phyloP scores from a whole-genome alignment of 2,888 invertebrate species.

The Spicauda simplicius region DNA sequence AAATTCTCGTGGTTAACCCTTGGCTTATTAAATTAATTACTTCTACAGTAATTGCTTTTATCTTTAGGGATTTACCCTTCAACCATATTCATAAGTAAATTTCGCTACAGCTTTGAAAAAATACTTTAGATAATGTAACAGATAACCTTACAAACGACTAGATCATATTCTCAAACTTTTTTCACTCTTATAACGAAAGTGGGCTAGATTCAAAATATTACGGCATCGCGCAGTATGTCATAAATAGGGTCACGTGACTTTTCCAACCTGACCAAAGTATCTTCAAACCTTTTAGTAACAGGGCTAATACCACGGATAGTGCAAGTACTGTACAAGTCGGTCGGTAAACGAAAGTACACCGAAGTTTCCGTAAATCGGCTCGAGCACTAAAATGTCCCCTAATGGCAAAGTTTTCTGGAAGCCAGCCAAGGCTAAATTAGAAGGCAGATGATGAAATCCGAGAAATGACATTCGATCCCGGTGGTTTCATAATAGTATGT shows the following conservation, averaged over 20 bases:
- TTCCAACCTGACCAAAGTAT: background rate
- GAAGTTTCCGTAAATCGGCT: slow-evolving; percentile 12
- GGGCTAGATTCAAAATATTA: background rate
- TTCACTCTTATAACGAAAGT: background rate
- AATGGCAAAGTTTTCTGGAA: slow-evolving; percentile 44
- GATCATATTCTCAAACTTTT: too few species aligned
- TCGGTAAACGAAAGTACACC: slow-evolving; percentile 7
- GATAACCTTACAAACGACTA: too few species aligned
- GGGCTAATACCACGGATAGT: slow-evolving; percentile 9
- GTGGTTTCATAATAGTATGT: slow-evolving; percentile 13
- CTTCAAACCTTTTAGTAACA: slow-evolving; percentile 20
- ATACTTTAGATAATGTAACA: too few species aligned
- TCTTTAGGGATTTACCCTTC: too few species aligned
- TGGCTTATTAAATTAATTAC: too few species aligned
- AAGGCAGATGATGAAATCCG: slow-evolving; percentile 41
- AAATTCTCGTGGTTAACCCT: too few species aligned
- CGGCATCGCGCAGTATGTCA: background rate
- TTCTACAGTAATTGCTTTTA: too few species aligned
- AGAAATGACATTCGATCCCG: slow-evolving; percentile 23
- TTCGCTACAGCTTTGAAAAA: too few species aligned
- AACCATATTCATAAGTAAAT: too few species aligned
- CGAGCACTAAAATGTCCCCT: slow-evolving; percentile 23
- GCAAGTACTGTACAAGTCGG: slow-evolving; percentile 10
- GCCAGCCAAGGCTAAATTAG: slow-evolving; percentile 42
- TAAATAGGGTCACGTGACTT: background rate